phyloP scores from a whole-genome alignment of 2,888 invertebrate species.

The Gastracanthus pulcherrimus region DNA sequence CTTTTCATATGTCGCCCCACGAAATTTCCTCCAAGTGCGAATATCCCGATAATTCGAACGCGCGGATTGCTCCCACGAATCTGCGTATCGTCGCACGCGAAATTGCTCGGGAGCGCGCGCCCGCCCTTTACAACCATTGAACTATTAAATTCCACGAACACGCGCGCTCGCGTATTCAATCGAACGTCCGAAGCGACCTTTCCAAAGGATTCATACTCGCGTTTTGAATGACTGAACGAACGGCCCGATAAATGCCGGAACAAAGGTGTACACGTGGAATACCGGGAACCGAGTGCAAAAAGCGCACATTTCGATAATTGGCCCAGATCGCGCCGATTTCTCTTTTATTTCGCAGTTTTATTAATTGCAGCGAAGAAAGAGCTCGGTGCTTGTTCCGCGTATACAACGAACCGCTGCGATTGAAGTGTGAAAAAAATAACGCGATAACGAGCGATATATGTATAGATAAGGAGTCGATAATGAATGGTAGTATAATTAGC shows the following conservation, averaged over 20 bases:
- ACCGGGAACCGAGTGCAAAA: too few relatives aligned
- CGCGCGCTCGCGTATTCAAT: not conserved
- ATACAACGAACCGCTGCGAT: constrained; percentile 19
- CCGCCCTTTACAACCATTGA: not conserved
- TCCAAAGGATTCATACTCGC: not conserved
- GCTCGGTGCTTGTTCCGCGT: not conserved
- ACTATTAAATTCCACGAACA: not conserved
- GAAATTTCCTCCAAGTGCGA: not conserved
- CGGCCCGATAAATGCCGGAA: constrained; percentile 3
- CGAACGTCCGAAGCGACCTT: not conserved
- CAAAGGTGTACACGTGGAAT: too few relatives aligned
- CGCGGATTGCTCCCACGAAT: too few relatives aligned
- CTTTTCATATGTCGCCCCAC: not conserved
- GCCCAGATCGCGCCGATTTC: not conserved
- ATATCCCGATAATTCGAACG: too few relatives aligned
- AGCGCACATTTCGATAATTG: too few relatives aligned
- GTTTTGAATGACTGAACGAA: not conserved
- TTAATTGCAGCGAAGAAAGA: not conserved
- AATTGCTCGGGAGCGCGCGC: too few relatives aligned
- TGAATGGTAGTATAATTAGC: constrained; percentile 36
- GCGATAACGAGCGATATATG: not conserved
- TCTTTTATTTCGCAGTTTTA: not conserved
- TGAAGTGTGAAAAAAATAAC: not conserved
- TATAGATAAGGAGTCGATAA: constrained; percentile 15
- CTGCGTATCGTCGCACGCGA: too few relatives aligned